These are phyloP conservation scores for Epistrophe grossulariae DNA, from an alignment of 2,888 invertebrate species.

Conservation along the genomic window DNA sequence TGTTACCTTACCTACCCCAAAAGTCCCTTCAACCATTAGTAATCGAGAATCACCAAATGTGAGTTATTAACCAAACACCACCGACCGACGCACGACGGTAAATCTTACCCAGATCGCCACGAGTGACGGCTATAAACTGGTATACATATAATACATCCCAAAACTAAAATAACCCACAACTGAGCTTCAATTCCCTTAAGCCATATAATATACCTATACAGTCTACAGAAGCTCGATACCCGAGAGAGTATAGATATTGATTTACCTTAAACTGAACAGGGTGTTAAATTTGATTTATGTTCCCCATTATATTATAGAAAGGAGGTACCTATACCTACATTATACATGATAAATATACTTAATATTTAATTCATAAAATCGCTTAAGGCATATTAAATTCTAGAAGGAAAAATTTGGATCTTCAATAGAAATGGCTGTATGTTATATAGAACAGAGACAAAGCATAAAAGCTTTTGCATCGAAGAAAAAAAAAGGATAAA, in stretches of 20 bases:
- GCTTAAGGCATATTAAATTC: slow-evolving; percentile 63
- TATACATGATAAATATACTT: no score
- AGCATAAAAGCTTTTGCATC: background rate
- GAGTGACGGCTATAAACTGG: slow-evolving; percentile 19
- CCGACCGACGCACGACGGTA: background rate
- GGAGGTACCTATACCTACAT: background rate
- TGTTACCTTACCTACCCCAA: background rate
- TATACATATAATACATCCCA: slow-evolving; percentile 14
- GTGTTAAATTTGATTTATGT: slow-evolving; percentile 70
- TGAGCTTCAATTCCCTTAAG: slow-evolving; percentile 12
- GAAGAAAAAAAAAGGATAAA: background rate
- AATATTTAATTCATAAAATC: slow-evolving; percentile 57
- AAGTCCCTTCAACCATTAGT: slow-evolving; percentile 22
- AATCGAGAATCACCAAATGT: slow-evolving; percentile 24
- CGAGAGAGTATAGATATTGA: slow-evolving; percentile 41
- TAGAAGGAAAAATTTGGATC: slow-evolving; percentile 49
- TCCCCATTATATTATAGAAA: slow-evolving; percentile 48
- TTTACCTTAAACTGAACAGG: slow-evolving; percentile 60
- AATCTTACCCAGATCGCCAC: slow-evolving; percentile 23
- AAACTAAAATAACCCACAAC: slow-evolving; percentile 15
- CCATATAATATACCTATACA: background rate
- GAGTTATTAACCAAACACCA: slow-evolving; percentile 23
- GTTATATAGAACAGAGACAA: background rate
- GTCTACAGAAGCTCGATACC: background rate
- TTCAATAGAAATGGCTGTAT: background rate